Evolutionary conservation across 2,888 invertebrate genomes (phyloP), one percentile per base, ranked within the genome.

Genomic region (Electrophaes corylata): DNA sequence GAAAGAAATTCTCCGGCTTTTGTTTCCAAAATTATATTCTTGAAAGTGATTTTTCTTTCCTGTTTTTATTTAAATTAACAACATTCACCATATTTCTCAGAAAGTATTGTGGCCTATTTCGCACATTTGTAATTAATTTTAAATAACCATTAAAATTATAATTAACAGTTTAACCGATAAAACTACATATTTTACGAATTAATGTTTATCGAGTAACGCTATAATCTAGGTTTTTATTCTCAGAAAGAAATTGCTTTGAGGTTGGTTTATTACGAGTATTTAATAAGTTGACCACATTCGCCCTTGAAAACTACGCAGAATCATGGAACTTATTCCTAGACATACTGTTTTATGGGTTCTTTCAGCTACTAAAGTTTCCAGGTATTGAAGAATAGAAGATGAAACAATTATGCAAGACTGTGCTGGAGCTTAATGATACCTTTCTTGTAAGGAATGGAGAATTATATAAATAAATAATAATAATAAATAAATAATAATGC

Each of bases 161-260:
- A 65, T 67, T 64, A 62, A 49, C 54, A 26, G 51, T 50, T 57
- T 62, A 60, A 70, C 70, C 66, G 63, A 75, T 75, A 70, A 75
- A 75, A 72, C 75, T 65, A 69, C 66, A 75, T 76, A 59, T 69
- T 66, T 63, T 41, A 55, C 16, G 26, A 43, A 37, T 55, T 47
- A 29, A 62, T 67, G 57, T 62, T 60, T 70, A 62, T 70, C 68
- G 61, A 11, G 45, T 39, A 39, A 46, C 23, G 37, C 23, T 47
- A 10, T 51, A 39, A 55, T 60, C 51, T 48, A 56, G 51, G 19
- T 60, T 50, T n/a, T 50, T 48, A 47, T 64, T 66, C 64, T 50
- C 6, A 40, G 64, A 66, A 66, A 40, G 55, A 46, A 55, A 54
- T 20, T n/a, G n/a, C n/a, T n/a, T n/a, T n/a, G n/a, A 14, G 12